Percentiles rank a stretch among this genome's conserved stretches.
These are phyloP conservation scores for Palythoa caribaeorum DNA, from an alignment of 92 coral and sea anemone species.

Conservation along the genomic window DNA sequence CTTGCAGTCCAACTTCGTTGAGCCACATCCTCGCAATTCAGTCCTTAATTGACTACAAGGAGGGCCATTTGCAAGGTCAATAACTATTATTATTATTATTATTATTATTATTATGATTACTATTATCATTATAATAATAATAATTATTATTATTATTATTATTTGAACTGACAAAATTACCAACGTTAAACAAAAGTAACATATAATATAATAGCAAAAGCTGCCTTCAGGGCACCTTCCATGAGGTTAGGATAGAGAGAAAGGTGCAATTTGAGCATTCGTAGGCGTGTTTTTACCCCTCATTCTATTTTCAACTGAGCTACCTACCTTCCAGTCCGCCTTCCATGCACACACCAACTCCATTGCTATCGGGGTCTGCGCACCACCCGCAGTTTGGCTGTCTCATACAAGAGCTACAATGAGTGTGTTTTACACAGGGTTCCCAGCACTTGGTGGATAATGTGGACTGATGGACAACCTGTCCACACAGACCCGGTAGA, in stretches of 20 bases:
- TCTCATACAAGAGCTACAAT: slow-evolving; percentile 79
- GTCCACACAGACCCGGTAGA: slow-evolving; percentile 79
- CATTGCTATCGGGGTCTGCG: slow-evolving; percentile 66
- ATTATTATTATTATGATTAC: too few relatives aligned
- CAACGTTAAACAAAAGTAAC: too few relatives aligned
- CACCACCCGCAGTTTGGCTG: slow-evolving; percentile 97
- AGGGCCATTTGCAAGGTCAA: too few relatives aligned
- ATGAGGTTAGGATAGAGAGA: not conserved
- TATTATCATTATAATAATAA: too few relatives aligned
- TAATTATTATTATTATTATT: too few relatives aligned
- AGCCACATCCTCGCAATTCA: too few relatives aligned
- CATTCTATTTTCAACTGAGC: not conserved
- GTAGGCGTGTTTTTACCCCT: not conserved
- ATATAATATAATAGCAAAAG: too few relatives aligned
- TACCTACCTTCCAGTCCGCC: slow-evolving; percentile 84
- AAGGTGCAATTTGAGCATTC: not conserved
- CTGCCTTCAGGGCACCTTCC: too few relatives aligned
- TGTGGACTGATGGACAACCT: slow-evolving; percentile 67
- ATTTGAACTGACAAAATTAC: too few relatives aligned
- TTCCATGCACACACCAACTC: slow-evolving; percentile 86
- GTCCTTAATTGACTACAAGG: too few relatives aligned
- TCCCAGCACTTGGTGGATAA: slow-evolving; percentile 60
- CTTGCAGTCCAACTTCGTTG: too few relatives aligned
- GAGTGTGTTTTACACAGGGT: slow-evolving; percentile 54
- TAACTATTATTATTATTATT: too few relatives aligned